Conservation (phyloP, 2,113 vertebrate genomes). For the Herpetotheres cachinnans region DNA sequence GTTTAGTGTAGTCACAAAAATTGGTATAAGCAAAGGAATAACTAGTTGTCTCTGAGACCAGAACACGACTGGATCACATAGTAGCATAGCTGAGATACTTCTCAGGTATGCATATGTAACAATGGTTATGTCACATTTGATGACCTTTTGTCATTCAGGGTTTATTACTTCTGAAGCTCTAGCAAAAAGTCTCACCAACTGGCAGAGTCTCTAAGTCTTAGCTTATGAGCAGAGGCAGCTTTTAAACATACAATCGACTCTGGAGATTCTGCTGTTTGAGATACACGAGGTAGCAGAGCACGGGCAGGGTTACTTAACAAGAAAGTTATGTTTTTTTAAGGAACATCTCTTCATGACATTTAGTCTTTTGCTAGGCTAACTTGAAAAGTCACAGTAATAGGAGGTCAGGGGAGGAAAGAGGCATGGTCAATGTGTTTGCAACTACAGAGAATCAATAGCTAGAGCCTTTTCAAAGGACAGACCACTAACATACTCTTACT, state of each 20-base stretch:
- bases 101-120: background rate
- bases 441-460: background rate
- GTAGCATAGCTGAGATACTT: background rate
- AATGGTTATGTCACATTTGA: accelerated
- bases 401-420: background rate
- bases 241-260: background rate
- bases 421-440: accelerated
- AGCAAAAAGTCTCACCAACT: background rate
- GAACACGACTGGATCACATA: background rate
- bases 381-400: background rate
- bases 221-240: accelerated
- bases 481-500: background rate
- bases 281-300: background rate
- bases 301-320: background rate
- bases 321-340: background rate
- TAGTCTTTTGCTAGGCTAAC: background rate
- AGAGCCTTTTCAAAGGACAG: background rate
- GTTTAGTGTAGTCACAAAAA: background rate
- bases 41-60: background rate
- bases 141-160: background rate
- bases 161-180: background rate
- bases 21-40: background rate
- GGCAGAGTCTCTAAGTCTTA: background rate
- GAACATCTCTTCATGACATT: background rate
- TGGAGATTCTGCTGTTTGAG: background rate